Conservation (phyloP, 2,113 vertebrate genomes). For the Saccopteryx leptura region DNA sequence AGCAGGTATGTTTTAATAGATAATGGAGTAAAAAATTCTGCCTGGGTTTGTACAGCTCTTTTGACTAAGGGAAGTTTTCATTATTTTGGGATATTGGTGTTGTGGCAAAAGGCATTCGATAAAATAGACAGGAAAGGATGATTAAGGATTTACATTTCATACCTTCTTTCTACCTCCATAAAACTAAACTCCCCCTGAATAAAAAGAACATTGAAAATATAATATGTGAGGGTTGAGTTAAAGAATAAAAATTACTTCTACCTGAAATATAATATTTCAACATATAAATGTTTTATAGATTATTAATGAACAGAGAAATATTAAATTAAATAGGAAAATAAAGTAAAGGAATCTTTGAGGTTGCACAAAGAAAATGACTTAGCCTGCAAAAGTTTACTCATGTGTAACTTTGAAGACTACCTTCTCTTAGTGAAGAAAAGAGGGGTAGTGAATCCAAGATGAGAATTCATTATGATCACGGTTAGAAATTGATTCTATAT, state of each 20-base stretch:
- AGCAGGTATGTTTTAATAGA: constrained; percentile 61
- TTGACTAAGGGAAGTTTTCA: not conserved
- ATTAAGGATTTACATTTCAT: not conserved
- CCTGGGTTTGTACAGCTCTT: not conserved
- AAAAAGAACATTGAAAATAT: constrained; percentile 1
- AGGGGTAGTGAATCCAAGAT: not conserved
- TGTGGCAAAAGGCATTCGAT: not conserved
- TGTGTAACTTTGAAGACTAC: not conserved
- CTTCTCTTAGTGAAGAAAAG: not conserved
- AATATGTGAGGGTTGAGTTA: not conserved
- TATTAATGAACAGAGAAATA: not conserved
- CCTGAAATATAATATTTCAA: not conserved
- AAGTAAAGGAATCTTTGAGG: not conserved
- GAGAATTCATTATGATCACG: not conserved
- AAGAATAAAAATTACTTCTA: not conserved
- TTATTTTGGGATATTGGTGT: not conserved
- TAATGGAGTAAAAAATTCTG: too few species aligned
- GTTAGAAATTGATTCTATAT: not conserved
- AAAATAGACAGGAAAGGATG: not conserved
- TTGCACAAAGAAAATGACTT: constrained; percentile 4
- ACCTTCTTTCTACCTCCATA: not conserved
- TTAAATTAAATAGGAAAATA: not conserved
- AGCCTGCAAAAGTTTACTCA: not conserved
- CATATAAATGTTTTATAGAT: not conserved
- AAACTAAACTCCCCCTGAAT: not conserved